phyloP scores from a whole-genome alignment of 2,888 invertebrate species.

The Labia minor region DNA sequence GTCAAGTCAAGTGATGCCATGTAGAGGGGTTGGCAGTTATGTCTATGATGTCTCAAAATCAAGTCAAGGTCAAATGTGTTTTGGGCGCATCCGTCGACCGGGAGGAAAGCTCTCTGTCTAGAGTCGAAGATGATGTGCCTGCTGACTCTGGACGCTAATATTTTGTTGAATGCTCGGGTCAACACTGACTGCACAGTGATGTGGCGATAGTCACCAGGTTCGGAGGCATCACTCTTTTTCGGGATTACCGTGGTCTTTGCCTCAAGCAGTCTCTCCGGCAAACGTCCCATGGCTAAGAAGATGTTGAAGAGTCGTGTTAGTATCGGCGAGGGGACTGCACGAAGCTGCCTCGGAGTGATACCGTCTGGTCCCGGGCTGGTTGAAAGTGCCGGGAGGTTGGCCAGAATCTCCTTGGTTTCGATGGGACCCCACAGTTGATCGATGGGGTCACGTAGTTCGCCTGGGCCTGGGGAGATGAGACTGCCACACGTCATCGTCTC shows the following conservation, averaged over 20 bases:
- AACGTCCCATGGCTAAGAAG: neutral
- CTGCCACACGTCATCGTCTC: no score
- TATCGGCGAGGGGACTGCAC: neutral
- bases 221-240: conserved; percentile 20
- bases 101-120: conserved; percentile 8
- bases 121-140: no score
- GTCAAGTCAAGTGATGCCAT: no score
- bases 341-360: no score
- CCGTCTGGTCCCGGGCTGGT: no score
- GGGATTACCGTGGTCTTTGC: neutral
- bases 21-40: conserved; percentile 28
- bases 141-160: no score
- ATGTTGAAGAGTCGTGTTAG: conserved; percentile 15
- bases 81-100: conserved; percentile 27
- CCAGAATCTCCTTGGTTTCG: neutral
- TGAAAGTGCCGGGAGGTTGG: no score
- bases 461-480: no score
- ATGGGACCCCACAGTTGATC: neutral
- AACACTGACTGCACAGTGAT: conserved; percentile 24
- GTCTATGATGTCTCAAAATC: conserved; percentile 28
- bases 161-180: conserved; percentile 22
- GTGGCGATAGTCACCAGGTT: conserved; percentile 19
- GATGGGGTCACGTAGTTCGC: neutral
- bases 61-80: no score
- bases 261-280: no score